A percentile compares a stretch with the other conserved stretches of the same genome.
phyloP scores from a whole-genome alignment of 2,888 invertebrate species.

The Acronicta psi region DNA sequence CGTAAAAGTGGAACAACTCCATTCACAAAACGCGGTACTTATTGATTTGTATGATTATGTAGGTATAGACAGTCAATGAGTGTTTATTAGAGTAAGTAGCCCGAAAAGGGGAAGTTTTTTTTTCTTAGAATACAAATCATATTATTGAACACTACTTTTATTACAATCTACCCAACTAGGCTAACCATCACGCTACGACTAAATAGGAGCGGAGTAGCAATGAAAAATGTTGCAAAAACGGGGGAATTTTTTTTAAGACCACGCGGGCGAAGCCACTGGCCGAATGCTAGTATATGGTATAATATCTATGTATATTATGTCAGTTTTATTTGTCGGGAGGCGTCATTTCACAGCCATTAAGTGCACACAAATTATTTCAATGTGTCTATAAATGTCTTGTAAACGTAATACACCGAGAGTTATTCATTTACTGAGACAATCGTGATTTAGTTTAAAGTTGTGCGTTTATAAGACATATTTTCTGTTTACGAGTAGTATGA shows the following conservation, averaged over 20 bases:
- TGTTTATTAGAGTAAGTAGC: not conserved
- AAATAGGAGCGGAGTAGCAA: too few species aligned
- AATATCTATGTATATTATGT: slow-evolving; percentile 1
- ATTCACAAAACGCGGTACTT: slow-evolving; percentile 29
- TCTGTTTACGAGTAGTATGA: slow-evolving; percentile 14
- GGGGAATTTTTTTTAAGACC: too few species aligned
- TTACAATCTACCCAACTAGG: too few species aligned
- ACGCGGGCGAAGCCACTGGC: too few species aligned
- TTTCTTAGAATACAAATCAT: too few species aligned
- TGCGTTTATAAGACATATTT: not conserved
- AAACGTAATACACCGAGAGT: slow-evolving; percentile 10
- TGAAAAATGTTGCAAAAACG: too few species aligned
- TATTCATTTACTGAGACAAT: slow-evolving; percentile 30
- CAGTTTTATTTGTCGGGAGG: slow-evolving; percentile 16
- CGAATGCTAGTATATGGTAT: too few species aligned
- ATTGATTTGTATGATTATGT: slow-evolving; percentile 18
- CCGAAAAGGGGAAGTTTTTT: not conserved
- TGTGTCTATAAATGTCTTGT: slow-evolving; percentile 36
- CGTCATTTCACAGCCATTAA: slow-evolving; percentile 12
- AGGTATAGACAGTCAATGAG: not conserved
- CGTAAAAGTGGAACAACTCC: slow-evolving; percentile 35
- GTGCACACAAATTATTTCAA: slow-evolving; percentile 32
- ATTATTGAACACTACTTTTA: too few species aligned
- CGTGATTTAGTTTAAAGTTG: slow-evolving; percentile 10
- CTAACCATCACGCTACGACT: too few species aligned